Base-by-base conservation (phyloP, 92 coral and sea anemone genomes). In the Siderastrea siderea region DNA sequence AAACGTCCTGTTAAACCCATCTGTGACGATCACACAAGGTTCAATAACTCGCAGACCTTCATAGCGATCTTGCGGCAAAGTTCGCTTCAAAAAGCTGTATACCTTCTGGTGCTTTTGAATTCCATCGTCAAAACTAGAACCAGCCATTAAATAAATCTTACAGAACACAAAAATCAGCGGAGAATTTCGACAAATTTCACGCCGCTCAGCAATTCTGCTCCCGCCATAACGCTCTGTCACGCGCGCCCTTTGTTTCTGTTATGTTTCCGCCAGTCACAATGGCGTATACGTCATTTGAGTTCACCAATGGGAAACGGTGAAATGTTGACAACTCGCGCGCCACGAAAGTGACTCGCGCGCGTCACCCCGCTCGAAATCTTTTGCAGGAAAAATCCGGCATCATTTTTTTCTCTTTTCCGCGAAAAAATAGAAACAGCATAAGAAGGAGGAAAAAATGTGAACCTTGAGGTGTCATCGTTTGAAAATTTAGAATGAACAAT, bases 101-200 rank as follows among this genome's bases (percentile, higher is more conserved):
- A 98, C 99, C 60, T 98, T 98, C 80, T 98, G 98, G 77, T 98
- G 93, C 66, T 94, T 98, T 68, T 98, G 98, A 77, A 82, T 85
- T 62, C 95, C 92, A 52, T 95, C 98, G 3, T 88, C 95, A 86
- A 93, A 47, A 7, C 54, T 84, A 45, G 84, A 61, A 10, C 50
- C 66, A 71, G 84, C 90, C 82, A 58, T 85, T 15, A 50, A 26
- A 45, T n/a, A 83, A 44, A 73, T 17, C 84, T 45, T 71, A 47
- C 5, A 84, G 11, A 45, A 48, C 45, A 16, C 48, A 6, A 73
- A 57, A 26, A 47, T 84, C 38, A 52, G 63, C 80, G 63, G n/a
- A 38, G 45, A 62, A 61, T 26, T 60, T 14, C 52, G 7, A 13
- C 80, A 60, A 3, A 51, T 48, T 59, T 60, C 3, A 12, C 70